A percentile compares a stretch with the other conserved stretches of the same genome.
These are phyloP conservation scores for Phyllotreta cruciferae DNA, from an alignment of 2,888 invertebrate genomes.

Conservation along the genomic window DNA sequence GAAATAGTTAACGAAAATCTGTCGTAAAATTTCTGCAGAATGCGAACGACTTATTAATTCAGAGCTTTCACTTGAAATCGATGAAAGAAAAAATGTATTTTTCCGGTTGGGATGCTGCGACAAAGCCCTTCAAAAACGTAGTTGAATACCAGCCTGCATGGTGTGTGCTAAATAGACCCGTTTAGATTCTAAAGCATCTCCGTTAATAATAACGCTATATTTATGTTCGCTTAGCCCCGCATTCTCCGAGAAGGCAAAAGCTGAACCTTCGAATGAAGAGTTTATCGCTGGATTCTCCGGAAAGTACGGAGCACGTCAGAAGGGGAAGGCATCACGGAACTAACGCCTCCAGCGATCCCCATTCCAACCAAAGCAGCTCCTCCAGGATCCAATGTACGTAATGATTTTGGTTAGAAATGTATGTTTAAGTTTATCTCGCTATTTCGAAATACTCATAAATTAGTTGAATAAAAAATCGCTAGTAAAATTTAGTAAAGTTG, in stretches of 20 bases:
- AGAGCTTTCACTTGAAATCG: no score
- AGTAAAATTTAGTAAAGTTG: no score
- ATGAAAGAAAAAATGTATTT: no score
- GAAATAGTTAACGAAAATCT: no score
- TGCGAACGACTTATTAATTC: no score
- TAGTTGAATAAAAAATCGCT: no score
- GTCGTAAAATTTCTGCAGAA: no score
- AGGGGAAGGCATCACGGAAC: slow-evolving; percentile 62
- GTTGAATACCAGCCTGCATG: slow-evolving; percentile 20
- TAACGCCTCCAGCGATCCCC: slow-evolving; percentile 57
- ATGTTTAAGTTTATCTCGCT: background rate
- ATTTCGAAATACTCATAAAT: background rate
- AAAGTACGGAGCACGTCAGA: slow-evolving; percentile 84
- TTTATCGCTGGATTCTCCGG: slow-evolving; percentile 94
- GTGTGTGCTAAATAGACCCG: background rate
- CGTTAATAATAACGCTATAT: background rate
- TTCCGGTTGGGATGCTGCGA: no score
- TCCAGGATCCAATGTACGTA: slow-evolving; percentile 68
- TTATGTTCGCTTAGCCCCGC: slow-evolving; percentile 72
- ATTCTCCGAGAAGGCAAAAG: slow-evolving; percentile 94
- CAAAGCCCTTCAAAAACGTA: no score
- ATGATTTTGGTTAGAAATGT: slow-evolving; percentile 37
- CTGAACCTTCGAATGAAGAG: slow-evolving; percentile 98
- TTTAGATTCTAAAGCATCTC: background rate
- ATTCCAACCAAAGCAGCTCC: slow-evolving; percentile 65